Base-by-base conservation (phyloP, 1,140 invertebrate species). In the Whitmania pigra region DNA sequence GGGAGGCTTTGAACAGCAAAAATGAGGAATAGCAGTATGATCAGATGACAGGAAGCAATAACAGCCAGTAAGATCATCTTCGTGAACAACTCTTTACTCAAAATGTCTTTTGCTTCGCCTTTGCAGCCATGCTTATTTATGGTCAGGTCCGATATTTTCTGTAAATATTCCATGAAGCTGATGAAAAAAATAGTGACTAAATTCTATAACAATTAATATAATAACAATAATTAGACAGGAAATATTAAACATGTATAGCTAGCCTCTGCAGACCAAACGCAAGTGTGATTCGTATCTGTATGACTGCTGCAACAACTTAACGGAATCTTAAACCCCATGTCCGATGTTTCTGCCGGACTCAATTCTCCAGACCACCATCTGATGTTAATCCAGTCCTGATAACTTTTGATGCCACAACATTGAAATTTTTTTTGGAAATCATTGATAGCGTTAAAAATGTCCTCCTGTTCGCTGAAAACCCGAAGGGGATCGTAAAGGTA, bases 111-210 rank as follows among this genome's bases (percentile, higher is more conserved):
- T 22, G 29, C 57, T 63, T 63, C 22, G 29, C 57, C 57, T 63
- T 31, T 63, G 57, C 57, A 63, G 11, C 57, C 57, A 20, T 63
- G 13, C 29, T 20, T 63, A 63, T 63, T 63, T 63, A 63, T n/a
- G 11, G 57, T 63, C 57, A 63, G 57, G 15, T 63, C 57, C 22
- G 29, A 25, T 13, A 18, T 63, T 31, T 22, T 25, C 57, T 63
- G 22, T 13, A 63, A 63, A 63, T 63, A 63, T 63, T 63, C 29
- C 9, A 9, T 63, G 22, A 22, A 63, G 57, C 29, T 63, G 57
- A 63, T n/a, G 18, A 1, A 49, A 25, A 63, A 25, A 2, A 63
- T 1, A 25, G 6, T 6, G 57, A 63, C 18, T 13, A 63, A 63
- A 22, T 63, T 63, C 18, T 63, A 20, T 15, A 25, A 25, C 22